Evolutionary conservation across 2,888 invertebrate genomes (phyloP), one percentile per base, ranked within the genome.

Genomic region (Platycheirus albimanus): DNA sequence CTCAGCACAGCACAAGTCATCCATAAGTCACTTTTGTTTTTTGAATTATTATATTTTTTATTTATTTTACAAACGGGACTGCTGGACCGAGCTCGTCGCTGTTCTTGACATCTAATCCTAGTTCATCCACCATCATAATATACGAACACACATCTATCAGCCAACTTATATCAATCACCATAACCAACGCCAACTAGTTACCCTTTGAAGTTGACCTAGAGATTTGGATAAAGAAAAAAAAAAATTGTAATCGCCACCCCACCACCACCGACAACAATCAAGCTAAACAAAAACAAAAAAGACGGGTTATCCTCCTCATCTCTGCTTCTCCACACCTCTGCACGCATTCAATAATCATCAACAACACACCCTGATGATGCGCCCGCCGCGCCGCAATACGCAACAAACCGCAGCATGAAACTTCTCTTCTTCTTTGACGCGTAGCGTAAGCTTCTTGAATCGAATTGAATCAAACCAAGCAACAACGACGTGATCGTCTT

Each of bases 71-170:
- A 38, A 75, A 69, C 33, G 58, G 47, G 43, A 49, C 49, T 64
- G 11, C 52, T 61, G 52, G 58, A 38, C 17, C 17, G 15, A 7
- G 38, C 41, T 64, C 33, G 52, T 45, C 45, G 45, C 47, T 51
- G 43, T 70, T 49, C 41, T 81, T 66, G 49, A 70, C 43, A 64
- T 71, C 58, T 41, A 71, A 52, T 66, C 51, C 56, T 78, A 72
- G 51, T 78, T 78, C 83, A 83, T 83, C 77, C 77, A 78, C 61
- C 83, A 83, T 70, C 83, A 83, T 71, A 66, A 49, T 52, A 78
- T 52, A 76, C 13, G 45, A 66, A 71, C 51, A 69, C 67, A 63
- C 75, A 80, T 74, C 61, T 49, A 76, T 72, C 83, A 85, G 69
- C 33, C 63, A 70, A 72, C 24, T 54, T 77, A 80, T 77, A 80